A percentile compares a stretch with the other conserved stretches of the same genome.
Conservation (phyloP, 2,113 vertebrate genomes). For the Athene noctua region DNA sequence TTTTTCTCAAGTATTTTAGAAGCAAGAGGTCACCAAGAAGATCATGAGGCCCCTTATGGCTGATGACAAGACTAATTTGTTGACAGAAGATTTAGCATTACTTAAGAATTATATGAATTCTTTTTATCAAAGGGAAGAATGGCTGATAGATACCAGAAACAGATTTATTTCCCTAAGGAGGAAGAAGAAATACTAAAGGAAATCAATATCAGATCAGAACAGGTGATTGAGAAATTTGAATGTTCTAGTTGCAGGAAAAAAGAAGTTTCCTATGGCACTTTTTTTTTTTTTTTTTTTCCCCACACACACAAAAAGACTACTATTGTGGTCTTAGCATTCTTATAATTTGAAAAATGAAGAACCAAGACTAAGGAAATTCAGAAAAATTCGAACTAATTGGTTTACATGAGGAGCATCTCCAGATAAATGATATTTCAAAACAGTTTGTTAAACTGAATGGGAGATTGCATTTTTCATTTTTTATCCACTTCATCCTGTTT, state of each 20-base stretch:
- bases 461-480: neutral
- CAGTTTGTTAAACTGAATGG: neutral
- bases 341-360: neutral
- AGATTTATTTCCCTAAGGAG: constrained; percentile 69
- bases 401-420: neutral
- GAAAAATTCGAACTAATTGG: neutral
- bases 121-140: constrained; percentile 66
- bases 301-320: neutral
- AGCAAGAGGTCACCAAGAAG: constrained; percentile 63
- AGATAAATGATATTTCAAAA: neutral
- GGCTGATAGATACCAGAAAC: constrained; percentile 68
- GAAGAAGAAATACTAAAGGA: constrained; percentile 61
- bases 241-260: neutral
- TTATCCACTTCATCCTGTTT: neutral
- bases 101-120: constrained; percentile 70
- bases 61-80: constrained; percentile 72
- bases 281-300: neutral
- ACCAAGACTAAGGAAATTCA: neutral
- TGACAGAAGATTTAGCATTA: constrained; percentile 71
- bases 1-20: constrained; percentile 49
- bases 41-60: constrained; percentile 67
- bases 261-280: neutral
- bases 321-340: neutral
- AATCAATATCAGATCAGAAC: constrained; percentile 68
- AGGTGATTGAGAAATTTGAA: constrained; percentile 65